Conservation (phyloP, 2,113 vertebrate genomes). For the Spermophilus dauricus region DNA sequence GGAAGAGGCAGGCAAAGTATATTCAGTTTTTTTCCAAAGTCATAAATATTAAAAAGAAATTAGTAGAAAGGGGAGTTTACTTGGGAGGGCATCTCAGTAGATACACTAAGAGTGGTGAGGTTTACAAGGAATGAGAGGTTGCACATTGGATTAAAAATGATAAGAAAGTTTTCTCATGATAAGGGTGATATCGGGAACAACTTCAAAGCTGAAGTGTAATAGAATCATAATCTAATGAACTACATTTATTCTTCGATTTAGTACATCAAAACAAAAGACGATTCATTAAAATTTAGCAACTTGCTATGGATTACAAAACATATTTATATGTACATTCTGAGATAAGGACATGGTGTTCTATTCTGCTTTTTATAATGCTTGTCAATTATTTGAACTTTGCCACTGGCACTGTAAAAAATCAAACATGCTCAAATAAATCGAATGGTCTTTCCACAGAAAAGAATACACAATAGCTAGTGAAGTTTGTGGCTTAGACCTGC, state of each 20-base stretch:
- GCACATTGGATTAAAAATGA: neutral
- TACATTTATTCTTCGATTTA: conserved; percentile 1
- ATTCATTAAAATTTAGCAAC: neutral
- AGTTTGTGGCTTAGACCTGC: conserved; percentile 4
- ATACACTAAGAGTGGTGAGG: neutral
- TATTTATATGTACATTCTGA: neutral
- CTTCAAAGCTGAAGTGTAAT: neutral
- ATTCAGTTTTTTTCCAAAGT: neutral
- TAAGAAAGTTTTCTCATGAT: neutral
- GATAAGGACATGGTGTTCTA: neutral
- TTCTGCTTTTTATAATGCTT: neutral
- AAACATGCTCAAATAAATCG: conserved; percentile 40
- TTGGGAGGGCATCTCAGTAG: neutral
- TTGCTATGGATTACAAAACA: neutral
- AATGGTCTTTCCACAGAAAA: conserved; percentile 17
- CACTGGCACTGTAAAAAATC: conserved; percentile 51
- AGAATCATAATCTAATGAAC: neutral
- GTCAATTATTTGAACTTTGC: conserved; percentile 66
- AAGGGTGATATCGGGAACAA: neutral
- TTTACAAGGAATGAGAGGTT: neutral
- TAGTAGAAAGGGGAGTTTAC: neutral
- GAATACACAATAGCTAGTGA: neutral
- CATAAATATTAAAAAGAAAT: neutral
- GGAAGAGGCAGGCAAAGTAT: neutral
- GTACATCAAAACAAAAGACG: neutral